phyloP scores from a whole-genome alignment of 2,113 vertebrate species.

The Helogale parvula region DNA sequence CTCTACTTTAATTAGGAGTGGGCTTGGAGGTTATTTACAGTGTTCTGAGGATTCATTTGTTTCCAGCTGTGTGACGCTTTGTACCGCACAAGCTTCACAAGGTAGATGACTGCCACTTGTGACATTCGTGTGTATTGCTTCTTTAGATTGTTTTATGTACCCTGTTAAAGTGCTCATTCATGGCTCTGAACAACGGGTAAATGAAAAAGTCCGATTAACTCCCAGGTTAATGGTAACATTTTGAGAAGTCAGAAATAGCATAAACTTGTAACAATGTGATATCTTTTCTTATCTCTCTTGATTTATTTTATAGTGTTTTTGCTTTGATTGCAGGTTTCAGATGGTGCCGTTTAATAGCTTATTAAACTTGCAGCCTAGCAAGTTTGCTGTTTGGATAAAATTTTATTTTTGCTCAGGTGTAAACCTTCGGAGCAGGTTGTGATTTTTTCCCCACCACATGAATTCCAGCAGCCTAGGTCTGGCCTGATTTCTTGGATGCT shows the following conservation, averaged over 20 bases:
- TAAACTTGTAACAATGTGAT: slow-evolving; percentile 79
- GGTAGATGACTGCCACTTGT: slow-evolving; percentile 84
- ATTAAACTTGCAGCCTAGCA: slow-evolving; percentile 68
- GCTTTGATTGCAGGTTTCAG: slow-evolving; percentile 61
- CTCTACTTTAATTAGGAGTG: slow-evolving; percentile 87
- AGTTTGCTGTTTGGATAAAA: slow-evolving; percentile 61
- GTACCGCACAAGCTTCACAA: slow-evolving; percentile 74
- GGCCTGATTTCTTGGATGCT: background rate
- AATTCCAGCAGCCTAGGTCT: background rate
- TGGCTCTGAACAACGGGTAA: slow-evolving; percentile 79
- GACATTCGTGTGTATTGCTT: slow-evolving; percentile 84
- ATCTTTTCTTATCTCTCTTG: slow-evolving; percentile 73
- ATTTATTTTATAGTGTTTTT: slow-evolving; percentile 74
- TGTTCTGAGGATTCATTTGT: slow-evolving; percentile 85
- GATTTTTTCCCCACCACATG: background rate
- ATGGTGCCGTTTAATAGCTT: slow-evolving; percentile 66
- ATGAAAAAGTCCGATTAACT: slow-evolving; percentile 85
- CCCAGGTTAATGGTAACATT: slow-evolving; percentile 80
- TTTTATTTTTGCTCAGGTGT: slow-evolving; percentile 69
- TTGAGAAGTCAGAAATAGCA: slow-evolving; percentile 77
- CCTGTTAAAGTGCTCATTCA: slow-evolving; percentile 84
- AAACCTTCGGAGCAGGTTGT: slow-evolving; percentile 50
- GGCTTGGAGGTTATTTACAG: slow-evolving; percentile 88
- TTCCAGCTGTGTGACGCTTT: slow-evolving; percentile 85
- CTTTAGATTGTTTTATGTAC: slow-evolving; percentile 89